Evolutionary conservation across 2,113 vertebrate genomes (phyloP), one percentile per base, ranked within the genome.

Genomic region (Sclerurus mexicanus): DNA sequence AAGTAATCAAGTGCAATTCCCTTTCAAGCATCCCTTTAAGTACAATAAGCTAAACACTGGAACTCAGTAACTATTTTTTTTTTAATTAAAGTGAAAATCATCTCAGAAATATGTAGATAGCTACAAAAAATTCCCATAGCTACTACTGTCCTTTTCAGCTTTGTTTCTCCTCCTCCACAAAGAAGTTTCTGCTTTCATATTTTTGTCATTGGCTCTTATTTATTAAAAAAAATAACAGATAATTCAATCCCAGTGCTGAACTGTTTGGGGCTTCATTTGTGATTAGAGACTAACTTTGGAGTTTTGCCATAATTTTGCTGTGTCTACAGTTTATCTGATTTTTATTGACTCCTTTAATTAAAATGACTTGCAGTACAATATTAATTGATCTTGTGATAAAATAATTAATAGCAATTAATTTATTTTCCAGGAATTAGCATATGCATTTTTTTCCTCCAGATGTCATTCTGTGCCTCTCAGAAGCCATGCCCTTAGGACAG

Each of bases 371-470:
- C 71, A 95, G 90, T 91, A 97, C 52, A 96, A 96, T 94, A 94
- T 83, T 95, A 97, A 97, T 93, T 96, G 97, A 97, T 97, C 96
- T 95, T 96, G 67, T 93, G 93, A 98, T 98, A 97, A 97, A 97
- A 96, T 93, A 98, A 97, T 95, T 97, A 97, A 97, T 89, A 96
- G 28, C 67, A 94, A 97, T 97, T 98, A 35, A 87, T 97, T 89
- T 93, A 14, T 46, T 46, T 59, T 79, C 7, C 71, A 83, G 50
- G 90, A 49, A 97, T 98, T 96, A 96, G 47, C 92, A 90, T 87
- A 91, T 27, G 84, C 63, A 58, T 93, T 91, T 90, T 90, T 96
- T 95, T 85, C 59, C 59, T 53, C 40, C 85, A 84, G 80, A 77
- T 97, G 80, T 80, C 73, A 76, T 39, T 80, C 80, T 69, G 85